Conservation (phyloP, 1,140 invertebrate genomes). For the Lanistes nyassanus region DNA sequence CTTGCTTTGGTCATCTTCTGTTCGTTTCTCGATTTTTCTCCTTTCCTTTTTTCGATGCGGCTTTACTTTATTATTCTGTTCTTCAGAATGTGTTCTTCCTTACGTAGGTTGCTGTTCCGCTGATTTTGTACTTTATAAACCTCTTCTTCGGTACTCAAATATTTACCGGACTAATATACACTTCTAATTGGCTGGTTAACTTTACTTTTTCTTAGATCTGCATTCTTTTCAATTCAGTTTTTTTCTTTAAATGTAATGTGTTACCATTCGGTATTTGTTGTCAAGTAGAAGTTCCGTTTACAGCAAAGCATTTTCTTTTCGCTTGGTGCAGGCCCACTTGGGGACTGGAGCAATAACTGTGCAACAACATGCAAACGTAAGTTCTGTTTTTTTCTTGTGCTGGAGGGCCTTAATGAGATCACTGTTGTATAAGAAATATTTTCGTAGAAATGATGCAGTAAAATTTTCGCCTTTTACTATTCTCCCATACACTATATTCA, state of each 20-base stretch:
- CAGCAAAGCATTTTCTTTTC: too few species aligned
- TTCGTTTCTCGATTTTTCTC: not conserved
- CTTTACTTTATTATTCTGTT: not conserved
- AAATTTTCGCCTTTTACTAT: too few species aligned
- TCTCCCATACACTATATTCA: not conserved
- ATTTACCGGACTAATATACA: not conserved
- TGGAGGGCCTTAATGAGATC: not conserved
- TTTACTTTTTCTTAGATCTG: not conserved
- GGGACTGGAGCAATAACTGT: conserved; percentile 11
- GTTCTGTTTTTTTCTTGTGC: not conserved
- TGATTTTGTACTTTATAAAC: not conserved
- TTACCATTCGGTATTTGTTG: too few species aligned
- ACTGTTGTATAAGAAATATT: not conserved
- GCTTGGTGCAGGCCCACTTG: conserved; percentile 8
- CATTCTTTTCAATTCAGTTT: not conserved
- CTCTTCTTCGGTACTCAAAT: not conserved
- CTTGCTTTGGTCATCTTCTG: not conserved
- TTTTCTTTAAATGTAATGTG: too few species aligned
- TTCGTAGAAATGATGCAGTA: not conserved
- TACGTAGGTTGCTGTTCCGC: not conserved
- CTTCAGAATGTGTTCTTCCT: not conserved
- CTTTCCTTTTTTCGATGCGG: not conserved
- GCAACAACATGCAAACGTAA: conserved; percentile 20
- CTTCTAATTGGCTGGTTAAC: not conserved
- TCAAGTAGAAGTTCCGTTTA: too few species aligned